Evolutionary conservation across 2,113 vertebrate genomes (phyloP), one percentile per base, ranked within the genome.

Genomic region (Rhinichthys klamathensis): DNA sequence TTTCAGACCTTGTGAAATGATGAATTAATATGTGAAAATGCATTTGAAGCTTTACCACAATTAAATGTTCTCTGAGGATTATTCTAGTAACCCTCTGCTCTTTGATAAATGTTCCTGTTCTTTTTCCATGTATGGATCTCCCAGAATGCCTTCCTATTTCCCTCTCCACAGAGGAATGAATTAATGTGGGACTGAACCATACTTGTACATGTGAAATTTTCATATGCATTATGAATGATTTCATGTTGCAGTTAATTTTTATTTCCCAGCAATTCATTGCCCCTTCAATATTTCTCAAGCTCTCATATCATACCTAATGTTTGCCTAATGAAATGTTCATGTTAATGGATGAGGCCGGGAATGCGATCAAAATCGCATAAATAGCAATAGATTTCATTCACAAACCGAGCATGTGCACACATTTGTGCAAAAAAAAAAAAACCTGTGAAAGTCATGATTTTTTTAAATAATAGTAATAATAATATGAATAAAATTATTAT

Each of bases 221-320:
- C 87, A 87, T 91, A 94, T 94, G 93, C 90, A 93, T 94, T 94
- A 93, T 93, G 91, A 91, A 94, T 94, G 92, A 94, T 91, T 93
- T 91, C 92, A 90, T 93, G 90, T 93, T 94, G 90, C 91, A 89
- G 91, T 94, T 93, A 91, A 95, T 94, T 94, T 60, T 60, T 85
- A 46, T 79, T 82, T 80, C 44, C n/a, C 46, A 63, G 63, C 76
- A 80, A 51, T 73, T 73, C 46, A 65, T 65, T 44, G 32, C 27
- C 15, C 25, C 44, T 46, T 49, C 75, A 16, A 25, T 79, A 35
- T 89, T 87, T 82, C 76, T 87, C 56, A 72, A 7, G 25, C 49
- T 74, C 80, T 61, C 44, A 35, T 78, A 80, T 82, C 74, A 75
- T 65, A 63, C 38, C 35, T 79, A 76, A 87, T 84, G 77, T 73